A percentile compares a stretch with the other conserved stretches of the same genome.
Conservation (phyloP, 2,113 vertebrate species). For the Sprattus sprattus region DNA sequence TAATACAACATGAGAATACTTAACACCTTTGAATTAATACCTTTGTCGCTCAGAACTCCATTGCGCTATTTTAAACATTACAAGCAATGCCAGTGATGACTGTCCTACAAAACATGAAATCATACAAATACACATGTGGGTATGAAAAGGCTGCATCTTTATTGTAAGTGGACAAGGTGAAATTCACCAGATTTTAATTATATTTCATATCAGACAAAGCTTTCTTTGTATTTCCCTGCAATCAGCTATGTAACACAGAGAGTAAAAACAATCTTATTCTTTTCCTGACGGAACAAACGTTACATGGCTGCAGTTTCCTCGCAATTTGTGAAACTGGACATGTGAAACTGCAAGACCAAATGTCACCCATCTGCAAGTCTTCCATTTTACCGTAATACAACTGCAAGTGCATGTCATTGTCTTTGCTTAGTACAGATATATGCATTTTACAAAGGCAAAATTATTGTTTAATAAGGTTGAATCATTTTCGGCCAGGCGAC, state of each 20-base stretch:
- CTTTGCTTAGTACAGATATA: background rate
- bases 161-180: background rate
- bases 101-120: background rate
- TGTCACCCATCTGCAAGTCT: background rate
- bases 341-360: background rate
- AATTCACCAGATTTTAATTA: background rate
- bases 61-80: too few species aligned
- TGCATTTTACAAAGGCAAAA: conserved; percentile 3
- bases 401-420: background rate
- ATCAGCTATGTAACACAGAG: conserved; percentile 9
- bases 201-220: conserved; percentile 24
- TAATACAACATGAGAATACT: background rate
- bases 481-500: background rate
- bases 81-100: background rate
- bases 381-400: background rate
- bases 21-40: background rate
- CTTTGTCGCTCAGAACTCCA: too few species aligned
- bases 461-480: background rate
- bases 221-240: conserved; percentile 38
- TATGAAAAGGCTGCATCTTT: conserved; percentile 3
- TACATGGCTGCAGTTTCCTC: background rate
- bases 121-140: background rate
- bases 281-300: background rate
- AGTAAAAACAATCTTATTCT: conserved; percentile 21
- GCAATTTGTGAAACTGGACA: background rate